Evolutionary conservation across 1,140 invertebrate genomes (phyloP), one percentile per base, ranked within the genome.

Genomic region (Acromyrmex charruanus): DNA sequence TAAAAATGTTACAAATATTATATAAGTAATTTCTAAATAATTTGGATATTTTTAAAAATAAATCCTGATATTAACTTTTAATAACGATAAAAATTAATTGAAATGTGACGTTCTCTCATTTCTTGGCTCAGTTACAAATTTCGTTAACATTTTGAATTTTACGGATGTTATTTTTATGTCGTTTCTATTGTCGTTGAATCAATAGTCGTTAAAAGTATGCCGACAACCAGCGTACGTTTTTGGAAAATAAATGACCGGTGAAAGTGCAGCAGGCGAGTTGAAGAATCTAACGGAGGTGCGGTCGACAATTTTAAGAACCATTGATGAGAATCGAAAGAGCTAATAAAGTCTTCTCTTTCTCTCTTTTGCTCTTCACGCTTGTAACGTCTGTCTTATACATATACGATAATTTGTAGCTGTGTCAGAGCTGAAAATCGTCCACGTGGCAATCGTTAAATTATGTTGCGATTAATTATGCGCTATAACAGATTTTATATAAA

Each of bases 171-270:
- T 31, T 14, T 25, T 16, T 53, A 69, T 35, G 14, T 14, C 28
- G 28, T 21, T 7, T 75, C 58, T 81, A 77, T 87, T 66, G 85
- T 74, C 49, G 18, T 16, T n/a, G 49, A 87, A 66, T 69, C 58
- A 18, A 12, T 18, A 9, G 16, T 72, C 39, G 35, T 88, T 28
- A 72, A 90, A 90, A 90, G 89, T 90, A 49, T 90, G 88, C 63
- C 89, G 71, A 77, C 51, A 71, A 68, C 25, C 25, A 51, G 65
- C 58, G 86, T 77, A 90, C 86, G 88, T 90, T 90, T 90, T 90
- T 65, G 68, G 81, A 90, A 90, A 90, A 90, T 86, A 88, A 90
- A 90, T 90, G 89, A 90, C 69, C 86, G 71, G 89, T 81, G 89
- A 90, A 90, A 90, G 89, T 90, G 86, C 88, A 88, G 59, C 21